These are phyloP conservation scores for Neogobius melanostomus DNA, from an alignment of 2,113 vertebrate genomes.

Conservation along the genomic window DNA sequence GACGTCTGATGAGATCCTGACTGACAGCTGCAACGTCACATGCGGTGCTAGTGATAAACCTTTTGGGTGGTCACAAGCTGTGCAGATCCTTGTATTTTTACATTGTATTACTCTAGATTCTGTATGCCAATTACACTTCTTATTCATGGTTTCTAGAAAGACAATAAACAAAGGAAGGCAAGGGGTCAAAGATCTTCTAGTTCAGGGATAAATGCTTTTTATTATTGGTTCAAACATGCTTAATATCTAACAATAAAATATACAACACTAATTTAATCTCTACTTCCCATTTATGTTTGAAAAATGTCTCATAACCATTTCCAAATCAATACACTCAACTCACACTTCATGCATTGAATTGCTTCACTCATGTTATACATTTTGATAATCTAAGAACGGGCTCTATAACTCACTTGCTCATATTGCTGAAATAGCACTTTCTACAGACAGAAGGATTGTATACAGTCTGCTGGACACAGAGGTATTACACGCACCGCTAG, in stretches of 20 bases:
- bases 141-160: background rate
- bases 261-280: no score
- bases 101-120: no score
- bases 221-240: no score
- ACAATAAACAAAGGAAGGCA: background rate
- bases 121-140: no score
- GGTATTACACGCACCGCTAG: conserved; percentile 45
- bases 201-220: no score
- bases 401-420: conserved; percentile 29
- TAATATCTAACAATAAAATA: no score
- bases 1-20: no score
- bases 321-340: conserved; percentile 27
- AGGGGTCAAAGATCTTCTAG: no score
- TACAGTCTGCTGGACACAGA: conserved; percentile 21
- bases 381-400: conserved; percentile 24
- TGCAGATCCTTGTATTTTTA: no score
- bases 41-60: no score
- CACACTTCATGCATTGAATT: background rate
- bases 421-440: conserved; percentile 36
- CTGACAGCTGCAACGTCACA: no score
- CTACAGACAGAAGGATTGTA: conserved; percentile 45
- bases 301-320: background rate
- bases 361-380: conserved; percentile 19
- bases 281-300: background rate
- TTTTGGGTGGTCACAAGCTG: no score